These are phyloP conservation scores for Cheilosia scutellata DNA, from an alignment of 2,888 invertebrate species.

Conservation along the genomic window DNA sequence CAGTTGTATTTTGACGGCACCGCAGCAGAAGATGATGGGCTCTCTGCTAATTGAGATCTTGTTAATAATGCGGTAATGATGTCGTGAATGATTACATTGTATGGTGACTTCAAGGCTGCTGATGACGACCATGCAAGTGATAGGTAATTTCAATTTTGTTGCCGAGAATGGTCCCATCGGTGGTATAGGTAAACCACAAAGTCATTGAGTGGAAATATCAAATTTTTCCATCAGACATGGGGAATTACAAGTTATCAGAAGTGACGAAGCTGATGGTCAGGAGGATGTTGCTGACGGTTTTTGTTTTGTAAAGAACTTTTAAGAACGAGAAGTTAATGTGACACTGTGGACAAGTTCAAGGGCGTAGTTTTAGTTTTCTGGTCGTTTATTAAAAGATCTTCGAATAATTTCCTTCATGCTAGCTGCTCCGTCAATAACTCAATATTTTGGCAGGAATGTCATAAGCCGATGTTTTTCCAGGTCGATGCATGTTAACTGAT, in stretches of 20 bases:
- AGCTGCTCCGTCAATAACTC: no score
- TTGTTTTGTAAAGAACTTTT: not conserved
- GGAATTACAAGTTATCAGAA: not conserved
- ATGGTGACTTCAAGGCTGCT: constrained; percentile 61
- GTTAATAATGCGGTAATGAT: constrained; percentile 76
- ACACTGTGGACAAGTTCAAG: no score
- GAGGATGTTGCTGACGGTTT: constrained; percentile 11
- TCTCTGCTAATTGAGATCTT: constrained; percentile 77
- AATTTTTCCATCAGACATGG: constrained; percentile 46
- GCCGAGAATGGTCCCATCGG: not conserved
- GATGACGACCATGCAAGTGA: constrained; percentile 31
- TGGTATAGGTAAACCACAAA: constrained; percentile 59
- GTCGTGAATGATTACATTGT: constrained; percentile 74
- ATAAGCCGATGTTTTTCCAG: no score
- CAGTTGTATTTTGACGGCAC: constrained; percentile 64
- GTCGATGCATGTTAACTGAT: no score
- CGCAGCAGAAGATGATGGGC: constrained; percentile 76
- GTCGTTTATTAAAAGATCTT: no score
- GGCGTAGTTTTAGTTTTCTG: no score
- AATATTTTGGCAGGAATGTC: no score
- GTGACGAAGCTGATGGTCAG: not conserved
- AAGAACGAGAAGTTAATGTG: not conserved
- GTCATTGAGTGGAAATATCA: constrained; percentile 61
- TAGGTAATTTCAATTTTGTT: constrained; percentile 15
- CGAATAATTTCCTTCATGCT: no score